Evolutionary conservation across 53 echinoderm and acorn worm genomes (phyloP), one percentile per base, ranked within the genome.

Genomic region (Zoroaster sp.): DNA sequence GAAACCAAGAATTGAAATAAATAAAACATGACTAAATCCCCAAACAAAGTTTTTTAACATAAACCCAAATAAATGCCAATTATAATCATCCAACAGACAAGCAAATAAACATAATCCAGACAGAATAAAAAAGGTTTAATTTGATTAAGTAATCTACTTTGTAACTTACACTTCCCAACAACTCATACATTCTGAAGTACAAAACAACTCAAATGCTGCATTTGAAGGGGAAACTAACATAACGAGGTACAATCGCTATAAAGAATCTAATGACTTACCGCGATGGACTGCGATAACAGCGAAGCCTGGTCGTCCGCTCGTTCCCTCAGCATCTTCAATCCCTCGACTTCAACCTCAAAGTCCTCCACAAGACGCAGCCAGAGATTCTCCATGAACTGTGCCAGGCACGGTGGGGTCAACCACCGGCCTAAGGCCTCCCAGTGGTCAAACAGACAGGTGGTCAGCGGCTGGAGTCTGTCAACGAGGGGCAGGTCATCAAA

Each of bases 401-500:
- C 43, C 75, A 74, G 94, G 77, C 92, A 94, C 14, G 51, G 78
- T 28, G 94, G 97, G 35, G 95, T 94, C 42, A 97, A 93, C 97
- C 97, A 97, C 0, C 46, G 23, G 33, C 74, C 72, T 30, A 92
- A 74, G 8, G 94, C 94, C n/a, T 63, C 72, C 18, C 95, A 74
- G 81, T 97, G 94, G 76, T 97, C 95, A 83, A 82, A 78, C 41
- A 97, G 94, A 44, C 95, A 92, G 66, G 87, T 74, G 32, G 89
- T 86, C 74, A 94, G 88, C 14, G 97, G 97, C 44, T 92, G 90
- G 25, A 97, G 95, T 6, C 89, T 73, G 75, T 88, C 80, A 3
- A 78, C 80, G 35, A 94, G 94, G 72, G 86, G 83, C 83, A 77
- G 93, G 17, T 72, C 68, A 66, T 88, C 89, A 85, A 91, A 79